Percentiles rank a stretch among this genome's conserved stretches.
Evolutionary conservation across 2,797 vertebrate species (phyloP).

Genomic region (Coreius guichenoti): DNA sequence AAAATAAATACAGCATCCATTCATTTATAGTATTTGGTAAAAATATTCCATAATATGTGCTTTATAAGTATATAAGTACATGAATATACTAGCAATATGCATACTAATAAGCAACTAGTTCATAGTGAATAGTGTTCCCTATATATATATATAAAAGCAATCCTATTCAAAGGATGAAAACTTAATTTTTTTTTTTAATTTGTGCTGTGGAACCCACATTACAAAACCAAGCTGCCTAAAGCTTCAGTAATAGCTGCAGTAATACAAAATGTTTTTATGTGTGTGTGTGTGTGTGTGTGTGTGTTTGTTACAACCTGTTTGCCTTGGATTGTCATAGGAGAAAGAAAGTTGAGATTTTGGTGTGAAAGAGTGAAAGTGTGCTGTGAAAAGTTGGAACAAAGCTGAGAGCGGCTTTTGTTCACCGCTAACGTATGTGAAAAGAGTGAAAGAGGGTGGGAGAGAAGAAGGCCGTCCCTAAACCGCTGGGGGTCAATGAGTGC

Average conservation of each 20-base stretch:
- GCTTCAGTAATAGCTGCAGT: too few relatives aligned
- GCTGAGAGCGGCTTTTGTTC: constrained; percentile 55
- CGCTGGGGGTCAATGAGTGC: constrained; percentile 49
- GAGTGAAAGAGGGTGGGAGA: constrained; percentile 16
- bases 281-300: neutral
- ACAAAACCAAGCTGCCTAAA: neutral
- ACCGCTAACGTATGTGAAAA: constrained; percentile 54
- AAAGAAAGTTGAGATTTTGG: constrained; percentile 49
- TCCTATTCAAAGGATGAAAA: neutral
- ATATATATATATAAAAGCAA: too few relatives aligned
- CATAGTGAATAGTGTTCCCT: too few relatives aligned
- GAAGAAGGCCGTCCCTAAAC: constrained; percentile 13
- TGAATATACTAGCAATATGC: too few relatives aligned
- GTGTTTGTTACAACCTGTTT: constrained; percentile 32
- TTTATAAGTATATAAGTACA: too few relatives aligned
- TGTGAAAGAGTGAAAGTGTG: constrained; percentile 43
- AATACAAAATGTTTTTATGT: neutral
- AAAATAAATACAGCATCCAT: too few relatives aligned
- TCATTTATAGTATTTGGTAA: too few relatives aligned
- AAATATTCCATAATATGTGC: neutral
- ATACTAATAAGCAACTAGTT: too few relatives aligned
- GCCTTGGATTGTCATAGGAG: constrained; percentile 49
- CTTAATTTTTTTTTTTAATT: neutral
- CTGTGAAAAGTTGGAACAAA: constrained; percentile 55
- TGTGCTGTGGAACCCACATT: neutral